Base-by-base conservation (phyloP, 2,113 vertebrate species). In the Leucopternis melanops region DNA sequence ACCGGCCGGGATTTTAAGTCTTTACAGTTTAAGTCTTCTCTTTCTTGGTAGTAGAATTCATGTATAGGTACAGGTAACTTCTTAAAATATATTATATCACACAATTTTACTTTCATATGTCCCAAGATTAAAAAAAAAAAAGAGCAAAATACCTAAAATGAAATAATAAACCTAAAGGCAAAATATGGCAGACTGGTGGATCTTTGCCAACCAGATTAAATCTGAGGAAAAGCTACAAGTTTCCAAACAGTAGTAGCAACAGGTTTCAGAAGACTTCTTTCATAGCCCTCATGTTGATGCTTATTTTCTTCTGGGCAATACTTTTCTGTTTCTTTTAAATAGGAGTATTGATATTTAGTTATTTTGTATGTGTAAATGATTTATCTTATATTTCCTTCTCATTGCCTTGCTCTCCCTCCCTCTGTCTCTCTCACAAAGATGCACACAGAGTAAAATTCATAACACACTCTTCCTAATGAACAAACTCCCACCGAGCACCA, bases 401-500 rank as follows among this genome's bases (percentile, higher is more conserved):
- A 85, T 85, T 82, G 73, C 87, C 62, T 94, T 16, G 2, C 22
- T 90, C 66, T 90, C 57, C 72, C 81, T 88, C 82, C 58, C 81
- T 81, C 72, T 66, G 44, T 84, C 66, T 75, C 50, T n/a, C 57
- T 73, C 49, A 77, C 86, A 94, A 79, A 91, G 95, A 92, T 58
- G 74, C 96, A 93, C 96, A 92, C 44, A 61, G 80, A 91, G 69
- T 93, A 86, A 93, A 97, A 96, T 97, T 94, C 95, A 94, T 91
- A 94, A 81, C 94, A 79, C 77, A 82, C 61, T 81, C 83, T 52
- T 93, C 86, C 83, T 96, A 96, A 95, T 97, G 96, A 95, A 90
- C 96, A 89, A 90, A 96, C 95, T 95, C 96, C 96, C 94, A 95
- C 92, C 0, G 86, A 95, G 94, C 95, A 94, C 96, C 96, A 92